phyloP scores from a whole-genome alignment of 2,113 vertebrate genomes.

The Psittacara wagleri region DNA sequence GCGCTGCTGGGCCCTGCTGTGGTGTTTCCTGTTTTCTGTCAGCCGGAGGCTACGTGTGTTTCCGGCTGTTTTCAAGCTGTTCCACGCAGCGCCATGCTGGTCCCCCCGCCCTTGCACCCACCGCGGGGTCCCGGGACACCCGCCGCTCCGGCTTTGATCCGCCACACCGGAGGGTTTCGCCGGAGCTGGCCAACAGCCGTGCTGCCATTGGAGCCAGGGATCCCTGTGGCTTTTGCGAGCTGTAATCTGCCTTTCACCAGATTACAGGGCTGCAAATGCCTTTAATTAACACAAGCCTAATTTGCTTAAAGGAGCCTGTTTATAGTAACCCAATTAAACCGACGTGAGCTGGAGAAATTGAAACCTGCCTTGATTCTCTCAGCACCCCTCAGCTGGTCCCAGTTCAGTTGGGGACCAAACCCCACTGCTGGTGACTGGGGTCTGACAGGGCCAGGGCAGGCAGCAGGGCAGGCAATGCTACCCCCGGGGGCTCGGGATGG shows the following conservation, averaged over 20 bases:
- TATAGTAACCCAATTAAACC: slow-evolving; percentile 59
- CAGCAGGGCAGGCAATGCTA: not conserved
- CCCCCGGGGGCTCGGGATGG: fast-evolving
- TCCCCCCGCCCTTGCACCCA: not conserved
- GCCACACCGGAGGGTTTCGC: not conserved
- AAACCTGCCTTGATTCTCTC: not conserved
- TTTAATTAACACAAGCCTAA: slow-evolving; percentile 48
- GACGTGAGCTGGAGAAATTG: not conserved
- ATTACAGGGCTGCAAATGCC: slow-evolving; percentile 23
- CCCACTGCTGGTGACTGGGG: not conserved
- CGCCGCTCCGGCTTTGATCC: not conserved
- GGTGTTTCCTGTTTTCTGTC: slow-evolving; percentile 53
- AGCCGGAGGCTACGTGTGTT: not conserved
- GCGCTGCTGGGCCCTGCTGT: not conserved
- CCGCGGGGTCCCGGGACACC: not conserved
- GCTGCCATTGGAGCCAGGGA: not conserved
- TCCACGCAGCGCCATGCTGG: fast-evolving
- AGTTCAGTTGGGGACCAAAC: not conserved
- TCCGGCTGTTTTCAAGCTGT: slow-evolving; percentile 42
- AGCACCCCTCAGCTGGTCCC: fast-evolving
- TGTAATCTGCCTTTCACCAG: slow-evolving; percentile 51
- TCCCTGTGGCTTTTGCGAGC: not conserved
- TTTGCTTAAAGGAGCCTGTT: slow-evolving; percentile 48
- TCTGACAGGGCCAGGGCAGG: not conserved
- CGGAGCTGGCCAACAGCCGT: fast-evolving